Evolutionary conservation across 2,888 invertebrate species (phyloP).

Genomic region (Stegana nigrithorax): DNA sequence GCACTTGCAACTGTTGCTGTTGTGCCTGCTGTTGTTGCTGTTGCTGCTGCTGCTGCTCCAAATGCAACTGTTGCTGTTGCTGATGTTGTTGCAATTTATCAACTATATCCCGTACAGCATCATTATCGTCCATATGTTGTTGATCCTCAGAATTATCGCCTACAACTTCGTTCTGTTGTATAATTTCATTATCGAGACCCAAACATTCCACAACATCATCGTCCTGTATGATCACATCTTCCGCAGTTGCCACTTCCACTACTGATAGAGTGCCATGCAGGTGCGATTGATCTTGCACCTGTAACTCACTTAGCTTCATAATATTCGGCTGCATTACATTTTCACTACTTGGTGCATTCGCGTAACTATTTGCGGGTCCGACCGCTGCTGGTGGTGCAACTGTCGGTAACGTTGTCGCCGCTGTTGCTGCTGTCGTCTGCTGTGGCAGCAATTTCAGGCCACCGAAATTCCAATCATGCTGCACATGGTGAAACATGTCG

Average conservation of each 20-base stretch:
- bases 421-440: constrained; percentile 25
- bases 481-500: constrained; percentile 66
- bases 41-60: constrained; percentile 42
- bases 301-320: not conserved
- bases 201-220: constrained; percentile 50
- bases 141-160: constrained; percentile 31
- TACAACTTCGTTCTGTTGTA: constrained; percentile 20
- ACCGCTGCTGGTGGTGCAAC: not conserved
- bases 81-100: constrained; percentile 60
- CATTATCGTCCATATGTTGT: constrained; percentile 42
- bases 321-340: constrained; percentile 8
- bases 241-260: constrained; percentile 20
- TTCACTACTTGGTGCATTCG: not conserved
- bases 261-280: constrained; percentile 8
- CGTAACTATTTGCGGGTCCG: constrained; percentile 3
- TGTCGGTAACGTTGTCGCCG: constrained; percentile 10
- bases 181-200: constrained; percentile 38
- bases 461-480: constrained; percentile 68
- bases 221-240: constrained; percentile 37
- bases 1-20: constrained; percentile 45
- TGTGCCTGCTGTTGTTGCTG: constrained; percentile 44
- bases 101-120: constrained; percentile 61
- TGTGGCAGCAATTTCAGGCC: constrained; percentile 47
- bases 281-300: not conserved
- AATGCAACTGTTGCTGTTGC: constrained; percentile 45